Evolutionary conservation across 2,113 vertebrate species (phyloP).

Genomic region (Mobula birostris): DNA sequence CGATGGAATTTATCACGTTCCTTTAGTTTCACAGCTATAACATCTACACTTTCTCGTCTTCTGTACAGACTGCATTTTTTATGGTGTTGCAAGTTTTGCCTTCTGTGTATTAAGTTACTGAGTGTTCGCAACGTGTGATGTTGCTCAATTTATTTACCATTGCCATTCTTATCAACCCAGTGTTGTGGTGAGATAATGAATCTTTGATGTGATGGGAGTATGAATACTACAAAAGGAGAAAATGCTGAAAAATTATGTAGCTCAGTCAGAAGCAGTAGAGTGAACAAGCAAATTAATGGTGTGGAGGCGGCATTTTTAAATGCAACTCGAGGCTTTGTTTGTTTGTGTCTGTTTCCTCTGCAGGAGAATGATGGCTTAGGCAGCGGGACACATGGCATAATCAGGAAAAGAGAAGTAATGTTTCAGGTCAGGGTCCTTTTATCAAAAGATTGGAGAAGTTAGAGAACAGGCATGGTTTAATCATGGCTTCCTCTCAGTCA

Average conservation of each 20-base stretch:
- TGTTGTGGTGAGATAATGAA: not conserved
- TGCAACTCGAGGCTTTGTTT: not conserved
- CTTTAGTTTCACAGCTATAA: not conserved
- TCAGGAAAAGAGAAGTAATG: no score
- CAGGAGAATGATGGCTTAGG: no score
- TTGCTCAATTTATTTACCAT: not conserved
- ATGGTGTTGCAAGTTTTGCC: not conserved
- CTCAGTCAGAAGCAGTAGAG: not conserved
- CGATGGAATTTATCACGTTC: not conserved
- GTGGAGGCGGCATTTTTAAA: not conserved
- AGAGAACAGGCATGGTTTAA: no score
- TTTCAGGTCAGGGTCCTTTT: no score
- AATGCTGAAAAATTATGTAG: not conserved
- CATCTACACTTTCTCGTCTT: not conserved
- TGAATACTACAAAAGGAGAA: not conserved
- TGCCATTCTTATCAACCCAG: not conserved
- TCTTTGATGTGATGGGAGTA: not conserved
- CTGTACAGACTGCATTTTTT: not conserved
- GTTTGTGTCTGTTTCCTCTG: no score
- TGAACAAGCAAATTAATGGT: not conserved
- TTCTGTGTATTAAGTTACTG: not conserved
- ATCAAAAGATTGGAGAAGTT: no score
- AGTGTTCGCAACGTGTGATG: not conserved
- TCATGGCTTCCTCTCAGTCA: no score
- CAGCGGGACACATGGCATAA: no score